Evolutionary conservation across 2,888 invertebrate genomes (phyloP).

Genomic region (Chaetoderma sp.): DNA sequence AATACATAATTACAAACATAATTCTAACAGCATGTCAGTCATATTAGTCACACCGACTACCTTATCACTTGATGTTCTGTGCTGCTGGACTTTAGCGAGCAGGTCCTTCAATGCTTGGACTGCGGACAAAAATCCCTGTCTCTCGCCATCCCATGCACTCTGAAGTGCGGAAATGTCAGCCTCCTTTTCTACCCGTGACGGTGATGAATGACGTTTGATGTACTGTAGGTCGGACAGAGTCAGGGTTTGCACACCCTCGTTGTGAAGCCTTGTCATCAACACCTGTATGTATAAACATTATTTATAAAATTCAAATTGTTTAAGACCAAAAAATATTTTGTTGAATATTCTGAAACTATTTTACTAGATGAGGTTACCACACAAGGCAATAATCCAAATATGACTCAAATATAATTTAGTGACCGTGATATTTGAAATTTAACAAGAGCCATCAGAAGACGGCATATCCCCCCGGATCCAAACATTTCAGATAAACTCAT

Average conservation of each 20-base stretch:
- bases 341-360: too few species aligned
- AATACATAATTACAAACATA: too few species aligned
- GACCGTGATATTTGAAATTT: too few species aligned
- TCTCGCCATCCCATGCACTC: conserved; percentile 62
- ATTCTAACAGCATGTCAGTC: too few species aligned
- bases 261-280: conserved; percentile 54
- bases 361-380: too few species aligned
- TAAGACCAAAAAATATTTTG: too few species aligned
- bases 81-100: conserved; percentile 58
- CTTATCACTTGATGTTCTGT: conserved; percentile 1
- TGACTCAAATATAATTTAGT: too few species aligned
- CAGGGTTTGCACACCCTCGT: conserved; percentile 63
- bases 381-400: too few species aligned
- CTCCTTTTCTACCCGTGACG: conserved; percentile 29
- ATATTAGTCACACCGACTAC: neutral
- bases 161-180: conserved; percentile 43
- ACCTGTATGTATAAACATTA: conserved; percentile 28
- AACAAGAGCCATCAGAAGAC: too few species aligned
- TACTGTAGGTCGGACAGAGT: conserved; percentile 64
- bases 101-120: conserved; percentile 64
- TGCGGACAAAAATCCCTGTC: conserved; percentile 55
- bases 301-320: neutral
- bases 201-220: conserved; percentile 53
- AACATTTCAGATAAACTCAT: too few species aligned
- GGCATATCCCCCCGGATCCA: too few species aligned